Conservation (phyloP, 2,797 vertebrate species). For the Valencia hispanica region DNA sequence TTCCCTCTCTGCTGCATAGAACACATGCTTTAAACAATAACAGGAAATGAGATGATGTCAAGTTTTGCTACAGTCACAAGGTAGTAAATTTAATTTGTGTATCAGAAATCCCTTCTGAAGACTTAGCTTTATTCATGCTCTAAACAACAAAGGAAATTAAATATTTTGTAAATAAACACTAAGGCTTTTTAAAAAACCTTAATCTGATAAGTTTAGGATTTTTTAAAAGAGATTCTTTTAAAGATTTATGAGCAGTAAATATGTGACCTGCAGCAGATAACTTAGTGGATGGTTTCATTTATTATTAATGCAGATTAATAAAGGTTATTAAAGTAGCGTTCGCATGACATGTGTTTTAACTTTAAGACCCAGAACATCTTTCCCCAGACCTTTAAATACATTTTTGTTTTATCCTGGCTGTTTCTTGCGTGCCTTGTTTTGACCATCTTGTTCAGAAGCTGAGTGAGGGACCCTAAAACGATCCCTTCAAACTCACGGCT, state of each 20-base stretch:
- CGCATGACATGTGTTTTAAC: not conserved
- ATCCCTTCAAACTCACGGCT: conserved; percentile 17
- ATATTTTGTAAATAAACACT: not conserved
- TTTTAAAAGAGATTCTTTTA: not conserved
- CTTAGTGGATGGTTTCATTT: not conserved
- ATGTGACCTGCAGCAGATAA: not conserved
- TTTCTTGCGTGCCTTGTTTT: not conserved
- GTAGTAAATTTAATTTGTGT: conserved; percentile 41
- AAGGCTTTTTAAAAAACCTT: not conserved
- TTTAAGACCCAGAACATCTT: not conserved
- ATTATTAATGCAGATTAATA: not conserved
- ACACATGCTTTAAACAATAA: conserved; percentile 48
- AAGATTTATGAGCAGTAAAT: not conserved
- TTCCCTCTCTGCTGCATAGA: conserved; percentile 59
- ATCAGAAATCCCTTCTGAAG: conserved; percentile 45
- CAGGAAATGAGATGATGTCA: conserved; percentile 30
- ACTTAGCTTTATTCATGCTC: conserved; percentile 31
- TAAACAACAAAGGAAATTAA: conserved; percentile 21
- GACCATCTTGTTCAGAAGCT: not conserved
- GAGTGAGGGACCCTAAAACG: not conserved
- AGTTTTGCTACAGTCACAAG: conserved; percentile 45
- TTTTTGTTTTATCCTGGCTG: not conserved
- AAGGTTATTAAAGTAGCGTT: not conserved
- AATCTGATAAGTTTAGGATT: not conserved
- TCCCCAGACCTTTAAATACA: not conserved